phyloP scores from a whole-genome alignment of 2,888 invertebrate species.

The Sycophila texana region DNA sequence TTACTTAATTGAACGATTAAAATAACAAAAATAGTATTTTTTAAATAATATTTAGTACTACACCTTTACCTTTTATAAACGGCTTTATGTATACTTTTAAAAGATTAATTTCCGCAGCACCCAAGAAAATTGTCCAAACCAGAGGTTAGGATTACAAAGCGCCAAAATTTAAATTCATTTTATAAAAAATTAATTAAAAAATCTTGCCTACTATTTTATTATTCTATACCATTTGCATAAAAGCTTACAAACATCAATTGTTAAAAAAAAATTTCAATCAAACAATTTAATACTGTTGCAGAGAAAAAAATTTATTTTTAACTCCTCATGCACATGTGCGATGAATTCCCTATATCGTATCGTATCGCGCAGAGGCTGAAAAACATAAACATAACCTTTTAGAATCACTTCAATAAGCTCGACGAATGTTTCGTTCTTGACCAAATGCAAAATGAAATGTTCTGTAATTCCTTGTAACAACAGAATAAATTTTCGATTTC shows the following conservation, averaged over 20 bases:
- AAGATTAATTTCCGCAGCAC: too few species aligned
- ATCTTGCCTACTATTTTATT: neutral
- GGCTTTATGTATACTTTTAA: too few species aligned
- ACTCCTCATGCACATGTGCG: too few species aligned
- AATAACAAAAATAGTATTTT: too few species aligned
- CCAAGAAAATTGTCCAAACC: too few species aligned
- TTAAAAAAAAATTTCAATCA: neutral
- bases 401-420: neutral
- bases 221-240: neutral
- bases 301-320: too few species aligned
- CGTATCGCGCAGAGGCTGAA: too few species aligned
- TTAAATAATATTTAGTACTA: too few species aligned
- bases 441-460: conserved; percentile 6
- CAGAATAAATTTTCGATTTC: neutral
- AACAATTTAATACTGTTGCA: neutral
- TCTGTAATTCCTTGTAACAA: neutral
- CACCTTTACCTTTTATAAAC: too few species aligned
- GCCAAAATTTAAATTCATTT: neutral
- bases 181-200: neutral
- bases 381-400: neutral
- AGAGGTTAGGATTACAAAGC: neutral
- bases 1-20: too few species aligned
- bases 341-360: too few species aligned
- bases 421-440: neutral
- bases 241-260: neutral